These are phyloP conservation scores for Neuroterus valhalla DNA, from an alignment of 1,140 invertebrate species.

Conservation along the genomic window DNA sequence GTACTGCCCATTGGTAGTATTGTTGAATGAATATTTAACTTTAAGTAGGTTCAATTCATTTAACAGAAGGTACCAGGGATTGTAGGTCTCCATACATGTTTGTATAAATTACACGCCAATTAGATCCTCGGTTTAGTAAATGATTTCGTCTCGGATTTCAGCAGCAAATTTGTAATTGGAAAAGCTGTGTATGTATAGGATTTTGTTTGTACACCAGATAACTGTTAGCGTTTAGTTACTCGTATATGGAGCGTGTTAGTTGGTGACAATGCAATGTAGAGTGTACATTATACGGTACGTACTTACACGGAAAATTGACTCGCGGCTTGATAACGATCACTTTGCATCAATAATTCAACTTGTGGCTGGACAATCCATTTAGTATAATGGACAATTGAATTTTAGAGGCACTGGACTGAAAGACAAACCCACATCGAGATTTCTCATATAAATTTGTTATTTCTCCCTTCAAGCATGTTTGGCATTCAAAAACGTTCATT, in stretches of 20 bases:
- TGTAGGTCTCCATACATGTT: too few species aligned
- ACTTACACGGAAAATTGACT: slow-evolving; percentile 44
- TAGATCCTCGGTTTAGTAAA: too few species aligned
- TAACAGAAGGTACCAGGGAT: too few species aligned
- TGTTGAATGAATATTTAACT: too few species aligned
- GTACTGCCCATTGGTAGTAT: too few species aligned
- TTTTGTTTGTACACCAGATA: background rate
- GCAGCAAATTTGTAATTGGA: background rate
- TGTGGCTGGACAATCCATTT: slow-evolving; percentile 49
- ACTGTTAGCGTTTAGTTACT: background rate
- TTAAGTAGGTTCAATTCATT: too few species aligned
- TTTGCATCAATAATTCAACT: slow-evolving; percentile 57
- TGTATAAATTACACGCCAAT: too few species aligned
- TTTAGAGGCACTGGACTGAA: slow-evolving; percentile 39
- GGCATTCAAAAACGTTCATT: background rate
- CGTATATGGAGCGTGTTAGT: background rate
- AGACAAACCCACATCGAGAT: slow-evolving; percentile 39
- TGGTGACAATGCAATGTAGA: background rate
- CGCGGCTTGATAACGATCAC: slow-evolving; percentile 54
- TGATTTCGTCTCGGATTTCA: too few species aligned
- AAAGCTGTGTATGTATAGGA: background rate
- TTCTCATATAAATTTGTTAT: slow-evolving; percentile 18
- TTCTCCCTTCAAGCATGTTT: slow-evolving; percentile 3
- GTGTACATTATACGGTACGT: background rate
- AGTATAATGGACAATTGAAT: slow-evolving; percentile 51